A percentile compares a stretch with the other conserved stretches of the same genome.
These are phyloP conservation scores for Hesperia comma DNA, from an alignment of 2,888 invertebrate genomes.

Conservation along the genomic window DNA sequence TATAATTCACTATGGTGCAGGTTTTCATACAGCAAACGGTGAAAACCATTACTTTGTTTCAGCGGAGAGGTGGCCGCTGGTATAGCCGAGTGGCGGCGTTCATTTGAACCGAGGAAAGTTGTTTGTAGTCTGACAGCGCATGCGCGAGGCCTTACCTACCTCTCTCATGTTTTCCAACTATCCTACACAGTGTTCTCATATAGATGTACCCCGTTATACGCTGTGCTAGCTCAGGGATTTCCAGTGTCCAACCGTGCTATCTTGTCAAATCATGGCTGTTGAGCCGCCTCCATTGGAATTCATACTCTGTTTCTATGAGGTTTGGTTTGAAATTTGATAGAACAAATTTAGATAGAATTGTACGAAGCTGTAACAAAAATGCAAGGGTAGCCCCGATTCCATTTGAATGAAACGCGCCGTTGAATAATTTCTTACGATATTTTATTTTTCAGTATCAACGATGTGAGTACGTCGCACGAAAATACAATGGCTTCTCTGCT, in stretches of 20 bases:
- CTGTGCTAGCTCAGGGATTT: slow-evolving; percentile 12
- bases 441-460: slow-evolving; percentile 1
- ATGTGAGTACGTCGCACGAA: neutral
- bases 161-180: slow-evolving; percentile 36
- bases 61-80: neutral
- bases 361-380: slow-evolving; percentile 16
- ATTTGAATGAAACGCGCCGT: slow-evolving; percentile 13
- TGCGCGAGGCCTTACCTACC: slow-evolving; percentile 36
- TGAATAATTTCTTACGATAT: slow-evolving; percentile 15
- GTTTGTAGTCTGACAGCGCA: slow-evolving; percentile 42
- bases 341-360: neutral
- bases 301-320: neutral
- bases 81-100: slow-evolving; percentile 33
- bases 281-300: neutral
- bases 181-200: slow-evolving; percentile 28
- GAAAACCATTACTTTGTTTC: slow-evolving; percentile 29
- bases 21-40: slow-evolving; percentile 41
- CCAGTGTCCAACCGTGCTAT: slow-evolving; percentile 25
- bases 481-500: too few species aligned
- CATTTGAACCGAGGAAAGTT: slow-evolving; percentile 41
- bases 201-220: slow-evolving; percentile 5
- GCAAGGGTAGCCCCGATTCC: slow-evolving; percentile 19
- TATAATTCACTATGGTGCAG: slow-evolving; percentile 34
- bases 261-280: slow-evolving; percentile 8
- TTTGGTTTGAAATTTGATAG: neutral